phyloP scores from a whole-genome alignment of 2,113 vertebrate species.

The Gymnocephalus cernua region DNA sequence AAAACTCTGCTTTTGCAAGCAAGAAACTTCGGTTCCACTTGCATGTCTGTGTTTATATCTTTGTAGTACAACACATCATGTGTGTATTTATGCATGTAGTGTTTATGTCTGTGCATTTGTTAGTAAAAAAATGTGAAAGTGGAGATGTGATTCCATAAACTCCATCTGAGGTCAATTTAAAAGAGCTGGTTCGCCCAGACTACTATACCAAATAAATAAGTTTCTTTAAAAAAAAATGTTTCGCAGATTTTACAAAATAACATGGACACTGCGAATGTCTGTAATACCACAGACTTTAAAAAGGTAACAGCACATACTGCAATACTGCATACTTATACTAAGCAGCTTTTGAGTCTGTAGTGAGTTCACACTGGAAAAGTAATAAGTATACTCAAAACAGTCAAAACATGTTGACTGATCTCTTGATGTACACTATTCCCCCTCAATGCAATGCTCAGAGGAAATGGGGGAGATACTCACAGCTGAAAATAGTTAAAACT shows the following conservation, averaged over 20 bases:
- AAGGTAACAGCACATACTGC: not conserved
- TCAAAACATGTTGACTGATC: not conserved
- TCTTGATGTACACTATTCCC: not conserved
- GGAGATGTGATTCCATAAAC: not conserved
- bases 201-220: not conserved
- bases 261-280: not conserved
- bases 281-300: not conserved
- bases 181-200: not conserved
- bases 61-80: not conserved
- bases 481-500: not conserved
- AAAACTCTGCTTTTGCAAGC: too few species aligned
- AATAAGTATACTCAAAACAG: not conserved
- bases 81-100: not conserved
- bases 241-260: not conserved
- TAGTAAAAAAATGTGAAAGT: not conserved
- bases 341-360: not conserved
- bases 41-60: not conserved
- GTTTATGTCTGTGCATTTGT: not conserved
- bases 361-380: not conserved
- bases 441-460: not conserved
- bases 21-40: not conserved
- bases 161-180: conserved; percentile 5
- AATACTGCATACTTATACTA: not conserved
- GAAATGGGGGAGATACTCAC: not conserved
- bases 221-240: not conserved